phyloP scores from a whole-genome alignment of 2,888 invertebrate species.

The Ornithoptera priamus region DNA sequence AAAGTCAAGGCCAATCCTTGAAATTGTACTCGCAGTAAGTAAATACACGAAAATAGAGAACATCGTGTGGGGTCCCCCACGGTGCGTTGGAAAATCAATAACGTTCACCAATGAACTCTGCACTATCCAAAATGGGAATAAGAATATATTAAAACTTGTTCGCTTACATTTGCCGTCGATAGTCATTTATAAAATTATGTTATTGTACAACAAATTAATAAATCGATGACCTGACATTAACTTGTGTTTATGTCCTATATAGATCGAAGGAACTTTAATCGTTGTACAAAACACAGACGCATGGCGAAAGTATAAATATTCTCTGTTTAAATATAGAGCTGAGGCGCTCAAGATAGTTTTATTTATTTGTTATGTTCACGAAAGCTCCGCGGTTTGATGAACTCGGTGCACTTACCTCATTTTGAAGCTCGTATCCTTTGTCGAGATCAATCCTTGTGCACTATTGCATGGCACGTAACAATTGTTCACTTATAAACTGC shows the following conservation, averaged over 20 bases:
- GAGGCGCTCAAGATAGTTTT: conserved; percentile 58
- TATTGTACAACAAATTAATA: conserved; percentile 62
- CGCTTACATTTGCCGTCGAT: conserved; percentile 45
- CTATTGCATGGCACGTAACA: conserved; percentile 75
- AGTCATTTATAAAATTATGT: conserved; percentile 70
- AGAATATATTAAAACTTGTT: conserved; percentile 36
- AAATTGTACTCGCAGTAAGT: conserved; percentile 38
- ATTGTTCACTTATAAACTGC: conserved; percentile 76
- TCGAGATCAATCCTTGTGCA: conserved; percentile 73
- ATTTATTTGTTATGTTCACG: conserved; percentile 76
- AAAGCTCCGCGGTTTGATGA: conserved; percentile 68
- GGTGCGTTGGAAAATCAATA: conserved; percentile 49
- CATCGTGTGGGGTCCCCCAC: conserved; percentile 39
- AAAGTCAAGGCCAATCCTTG: conserved; percentile 44
- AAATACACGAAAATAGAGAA: conserved; percentile 15
- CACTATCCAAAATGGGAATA: conserved; percentile 33
- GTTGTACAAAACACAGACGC: conserved; percentile 48
- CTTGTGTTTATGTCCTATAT: conserved; percentile 68
- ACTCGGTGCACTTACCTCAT: conserved; percentile 72
- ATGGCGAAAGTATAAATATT: conserved; percentile 55
- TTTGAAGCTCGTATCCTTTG: conserved; percentile 73
- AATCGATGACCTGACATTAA: conserved; percentile 67
- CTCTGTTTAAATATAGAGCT: conserved; percentile 60
- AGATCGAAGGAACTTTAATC: conserved; percentile 44
- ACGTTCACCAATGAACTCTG: conserved; percentile 29